These are phyloP conservation scores for Parnassius smintheus DNA, from an alignment of 2,888 invertebrate species.

Conservation along the genomic window DNA sequence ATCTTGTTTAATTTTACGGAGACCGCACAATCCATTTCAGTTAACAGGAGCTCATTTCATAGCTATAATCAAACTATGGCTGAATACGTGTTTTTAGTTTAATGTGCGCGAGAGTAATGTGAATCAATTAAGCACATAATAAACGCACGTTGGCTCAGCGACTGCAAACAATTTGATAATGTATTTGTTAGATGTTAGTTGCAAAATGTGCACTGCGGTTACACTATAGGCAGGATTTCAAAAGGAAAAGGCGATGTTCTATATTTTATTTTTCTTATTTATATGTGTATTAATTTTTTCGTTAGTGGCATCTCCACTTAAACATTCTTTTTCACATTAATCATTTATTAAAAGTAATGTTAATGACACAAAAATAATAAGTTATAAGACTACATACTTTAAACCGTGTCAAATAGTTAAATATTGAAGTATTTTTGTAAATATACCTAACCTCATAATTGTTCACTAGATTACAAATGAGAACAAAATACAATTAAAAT, in stretches of 20 bases:
- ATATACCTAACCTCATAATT: too few relatives aligned
- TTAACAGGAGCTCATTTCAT: slow-evolving; percentile 16
- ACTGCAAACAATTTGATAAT: slow-evolving; percentile 12
- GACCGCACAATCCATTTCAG: slow-evolving; percentile 11
- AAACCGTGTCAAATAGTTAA: too few relatives aligned
- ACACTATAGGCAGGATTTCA: background rate
- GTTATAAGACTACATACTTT: too few relatives aligned
- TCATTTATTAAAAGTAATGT: too few relatives aligned
- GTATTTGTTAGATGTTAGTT: slow-evolving; percentile 9
- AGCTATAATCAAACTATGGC: slow-evolving; percentile 20
- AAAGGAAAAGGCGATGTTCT: background rate
- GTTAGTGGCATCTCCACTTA: too few relatives aligned
- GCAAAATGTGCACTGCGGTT: background rate
- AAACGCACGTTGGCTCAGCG: slow-evolving; percentile 11
- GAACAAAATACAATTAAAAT: too few relatives aligned
- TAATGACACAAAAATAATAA: too few relatives aligned
- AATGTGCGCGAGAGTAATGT: slow-evolving; percentile 23
- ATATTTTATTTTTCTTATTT: background rate
- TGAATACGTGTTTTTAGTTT: slow-evolving; percentile 15
- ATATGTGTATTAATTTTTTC: background rate
- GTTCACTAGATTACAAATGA: too few relatives aligned
- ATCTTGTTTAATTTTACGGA: slow-evolving; percentile 2
- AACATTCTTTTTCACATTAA: too few relatives aligned
- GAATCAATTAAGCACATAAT: slow-evolving; percentile 24
- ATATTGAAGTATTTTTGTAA: too few relatives aligned